phyloP scores from a whole-genome alignment of 2,113 vertebrate species.

The Chamaetylas fuelleborni region DNA sequence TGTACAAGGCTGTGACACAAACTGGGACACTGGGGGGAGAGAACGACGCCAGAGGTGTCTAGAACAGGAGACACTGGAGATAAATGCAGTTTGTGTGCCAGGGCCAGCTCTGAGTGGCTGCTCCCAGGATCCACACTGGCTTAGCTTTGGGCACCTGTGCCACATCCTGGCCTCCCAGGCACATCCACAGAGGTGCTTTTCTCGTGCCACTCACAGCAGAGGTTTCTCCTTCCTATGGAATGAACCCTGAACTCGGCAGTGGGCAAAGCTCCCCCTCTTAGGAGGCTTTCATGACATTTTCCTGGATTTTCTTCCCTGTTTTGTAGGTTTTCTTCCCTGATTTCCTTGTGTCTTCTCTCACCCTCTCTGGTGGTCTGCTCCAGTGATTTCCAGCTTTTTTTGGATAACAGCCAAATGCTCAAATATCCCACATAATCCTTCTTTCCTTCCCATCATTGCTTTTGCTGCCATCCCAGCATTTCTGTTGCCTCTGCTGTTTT shows the following conservation, averaged over 20 bases:
- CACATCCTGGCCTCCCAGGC: rapidly evolving
- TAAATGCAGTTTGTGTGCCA: not conserved
- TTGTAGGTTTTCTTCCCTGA: not conserved
- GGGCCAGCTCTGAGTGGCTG: not conserved
- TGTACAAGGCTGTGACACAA: rapidly evolving
- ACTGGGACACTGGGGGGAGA: not conserved
- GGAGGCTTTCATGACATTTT: not conserved
- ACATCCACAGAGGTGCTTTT: not conserved
- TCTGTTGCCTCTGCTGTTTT: not conserved
- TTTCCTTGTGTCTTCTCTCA: not conserved
- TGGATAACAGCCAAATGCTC: not conserved
- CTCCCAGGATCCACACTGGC: not conserved
- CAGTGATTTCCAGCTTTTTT: not conserved
- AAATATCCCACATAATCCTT: not conserved
- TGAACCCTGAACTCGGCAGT: rapidly evolving
- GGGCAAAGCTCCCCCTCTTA: not conserved
- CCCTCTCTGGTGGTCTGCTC: not conserved
- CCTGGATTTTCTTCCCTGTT: not conserved
- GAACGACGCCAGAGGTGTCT: not conserved
- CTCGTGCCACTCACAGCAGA: not conserved
- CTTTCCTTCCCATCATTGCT: not conserved
- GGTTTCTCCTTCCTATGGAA: not conserved
- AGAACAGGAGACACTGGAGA: not conserved
- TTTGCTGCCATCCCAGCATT: not conserved
- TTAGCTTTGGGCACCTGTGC: not conserved